These are phyloP conservation scores for Ellobium chinense DNA, from an alignment of 2,888 invertebrate species.

Conservation along the genomic window DNA sequence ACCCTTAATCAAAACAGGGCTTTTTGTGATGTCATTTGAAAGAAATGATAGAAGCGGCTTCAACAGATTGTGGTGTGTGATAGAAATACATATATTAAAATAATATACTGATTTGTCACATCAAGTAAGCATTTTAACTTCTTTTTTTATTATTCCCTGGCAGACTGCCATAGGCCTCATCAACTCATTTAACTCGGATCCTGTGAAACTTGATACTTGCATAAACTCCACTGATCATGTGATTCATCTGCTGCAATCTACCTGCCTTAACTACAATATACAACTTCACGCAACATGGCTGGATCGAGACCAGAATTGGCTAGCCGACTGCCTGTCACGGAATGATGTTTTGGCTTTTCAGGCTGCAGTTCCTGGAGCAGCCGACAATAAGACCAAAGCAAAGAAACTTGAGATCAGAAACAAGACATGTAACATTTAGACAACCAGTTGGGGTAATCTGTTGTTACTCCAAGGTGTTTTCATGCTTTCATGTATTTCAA, in stretches of 20 bases:
- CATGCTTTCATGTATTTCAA: no score
- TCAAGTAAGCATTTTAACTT: no score
- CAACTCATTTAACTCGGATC: neutral
- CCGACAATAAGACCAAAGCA: slow-evolving; percentile 15
- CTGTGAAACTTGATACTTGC: neutral
- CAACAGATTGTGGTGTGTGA: no score
- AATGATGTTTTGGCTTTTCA: neutral
- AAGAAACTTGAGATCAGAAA: slow-evolving; percentile 8
- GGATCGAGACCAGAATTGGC: slow-evolving; percentile 2
- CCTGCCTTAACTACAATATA: slow-evolving; percentile 3
- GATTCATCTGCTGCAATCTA: slow-evolving; percentile 14
- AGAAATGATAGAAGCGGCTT: no score
- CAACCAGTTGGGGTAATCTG: neutral
- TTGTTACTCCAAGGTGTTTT: no score
- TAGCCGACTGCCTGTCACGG: slow-evolving; percentile 30
- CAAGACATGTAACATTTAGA: no score
- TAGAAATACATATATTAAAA: no score
- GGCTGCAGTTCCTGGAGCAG: slow-evolving; percentile 21
- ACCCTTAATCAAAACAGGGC: no score
- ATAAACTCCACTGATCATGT: slow-evolving; percentile 4
- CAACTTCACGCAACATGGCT: slow-evolving; percentile 17
- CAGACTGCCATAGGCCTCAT: slow-evolving; percentile 19
- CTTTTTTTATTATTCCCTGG: no score
- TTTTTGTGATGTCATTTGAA: no score
- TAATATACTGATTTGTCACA: no score